Base-by-base conservation (phyloP, 2,888 invertebrate species). In the Pediacus dermestoides region DNA sequence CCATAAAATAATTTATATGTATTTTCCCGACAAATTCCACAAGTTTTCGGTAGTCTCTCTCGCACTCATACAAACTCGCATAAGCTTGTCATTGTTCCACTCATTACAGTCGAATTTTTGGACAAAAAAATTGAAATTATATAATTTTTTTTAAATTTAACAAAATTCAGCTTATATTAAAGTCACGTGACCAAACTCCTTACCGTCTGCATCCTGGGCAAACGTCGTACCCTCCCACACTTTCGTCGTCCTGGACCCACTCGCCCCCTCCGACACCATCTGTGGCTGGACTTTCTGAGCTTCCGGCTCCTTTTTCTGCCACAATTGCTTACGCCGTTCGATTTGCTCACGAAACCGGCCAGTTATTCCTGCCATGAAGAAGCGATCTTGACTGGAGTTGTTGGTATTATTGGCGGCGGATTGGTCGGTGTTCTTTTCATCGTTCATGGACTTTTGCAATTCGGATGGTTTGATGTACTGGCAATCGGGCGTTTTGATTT, bases 251-350 rank as follows among this genome's bases (percentile, higher is more conserved):
- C 51, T 48, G 11, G 53, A 52, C 4, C 43, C 32, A 4, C 47
- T 44, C 4, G 48, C 72, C 3, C 34, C 27, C 11, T 58, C 62
- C n/a, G 11, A 8, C 1, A 28, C 15, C 12, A 11, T 21, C 14
- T 21, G 12, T 10, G 33, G 8, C 11, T 14, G 11, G 16, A n/a
- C 32, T 8, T 4, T 31, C n/a, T 23, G 36, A 3, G 35, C 16
- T 70, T 88, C 49, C 11, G 45, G 42, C 34, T 74, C 82, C 69
- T 88, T 88, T 57, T 85, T 82, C 2, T 86, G 82, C 94, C 96
- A 96, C 11, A 96, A 72, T 34, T 93, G 73, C 70, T 94, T 94
- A 34, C 94, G 77, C 66, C 94, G 92, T 63, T 94, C 89, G 46
- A 93, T 82, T 69, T 88, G 90, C 53, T 92, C 87, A 4, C 89